Percentiles rank a stretch among this genome's conserved stretches.
Conservation (phyloP, 2,888 invertebrate species). For the Dynastes hyllus region DNA sequence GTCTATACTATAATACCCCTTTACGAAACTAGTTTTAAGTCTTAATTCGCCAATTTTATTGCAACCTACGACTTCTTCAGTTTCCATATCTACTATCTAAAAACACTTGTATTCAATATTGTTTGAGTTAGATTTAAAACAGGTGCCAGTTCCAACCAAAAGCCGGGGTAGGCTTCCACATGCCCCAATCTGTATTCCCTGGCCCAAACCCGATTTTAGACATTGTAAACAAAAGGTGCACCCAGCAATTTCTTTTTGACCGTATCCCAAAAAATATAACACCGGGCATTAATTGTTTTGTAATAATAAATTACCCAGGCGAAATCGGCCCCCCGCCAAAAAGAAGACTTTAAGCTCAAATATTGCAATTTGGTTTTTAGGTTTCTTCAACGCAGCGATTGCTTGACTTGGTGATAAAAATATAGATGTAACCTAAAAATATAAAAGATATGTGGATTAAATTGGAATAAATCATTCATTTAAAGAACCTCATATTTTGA, state of each 20-base stretch:
- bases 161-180: constrained; percentile 63
- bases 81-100: constrained; percentile 69
- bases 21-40: constrained; percentile 68
- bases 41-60: constrained; percentile 73
- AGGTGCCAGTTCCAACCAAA: constrained; percentile 2
- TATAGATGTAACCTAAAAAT: constrained; percentile 59
- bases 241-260: constrained; percentile 67
- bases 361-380: constrained; percentile 64
- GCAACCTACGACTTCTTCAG: constrained; percentile 67
- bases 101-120: constrained; percentile 54
- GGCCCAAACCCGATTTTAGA: background rate
- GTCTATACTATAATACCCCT: constrained; percentile 72
- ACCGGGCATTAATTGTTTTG: constrained; percentile 3
- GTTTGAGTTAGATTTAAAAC: background rate
- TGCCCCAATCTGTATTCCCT: too few relatives aligned
- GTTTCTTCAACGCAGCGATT: constrained; percentile 60
- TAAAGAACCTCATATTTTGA: background rate
- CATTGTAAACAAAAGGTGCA: constrained; percentile 50
- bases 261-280: constrained; percentile 58
- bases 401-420: constrained; percentile 62
- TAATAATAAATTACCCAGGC: constrained; percentile 53
- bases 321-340: constrained; percentile 64
- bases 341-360: constrained; percentile 59
- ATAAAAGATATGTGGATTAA: background rate
- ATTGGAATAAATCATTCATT: background rate